These are phyloP conservation scores for Watsonalla cultraria DNA, from an alignment of 2,888 invertebrate genomes.

Conservation along the genomic window DNA sequence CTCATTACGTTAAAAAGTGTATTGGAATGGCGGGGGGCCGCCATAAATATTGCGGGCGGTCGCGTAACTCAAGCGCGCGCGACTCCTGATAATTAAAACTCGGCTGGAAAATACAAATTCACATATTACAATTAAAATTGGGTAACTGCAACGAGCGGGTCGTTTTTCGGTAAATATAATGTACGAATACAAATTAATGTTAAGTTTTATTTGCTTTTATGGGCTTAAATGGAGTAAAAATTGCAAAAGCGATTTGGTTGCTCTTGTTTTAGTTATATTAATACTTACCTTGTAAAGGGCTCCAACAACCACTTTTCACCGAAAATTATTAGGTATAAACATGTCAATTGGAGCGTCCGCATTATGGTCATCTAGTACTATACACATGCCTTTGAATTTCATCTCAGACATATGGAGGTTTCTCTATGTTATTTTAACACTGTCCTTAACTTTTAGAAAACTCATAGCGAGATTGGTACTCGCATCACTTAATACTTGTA, in stretches of 20 bases:
- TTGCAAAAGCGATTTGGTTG: neutral
- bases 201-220: neutral
- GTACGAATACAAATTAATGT: slow-evolving; percentile 33
- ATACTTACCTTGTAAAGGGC: too few species aligned
- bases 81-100: slow-evolving; percentile 79
- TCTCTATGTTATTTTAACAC: too few species aligned
- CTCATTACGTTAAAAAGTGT: slow-evolving; percentile 79
- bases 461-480: too few species aligned
- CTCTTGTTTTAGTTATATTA: neutral
- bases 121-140: slow-evolving; percentile 77
- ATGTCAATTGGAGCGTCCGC: too few species aligned
- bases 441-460: too few species aligned
- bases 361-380: too few species aligned
- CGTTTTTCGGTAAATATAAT: slow-evolving; percentile 51
- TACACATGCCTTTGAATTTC: too few species aligned
- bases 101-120: slow-evolving; percentile 73
- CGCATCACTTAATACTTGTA: too few species aligned
- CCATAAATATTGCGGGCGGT: slow-evolving; percentile 78
- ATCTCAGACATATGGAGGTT: too few species aligned
- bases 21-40: slow-evolving; percentile 69
- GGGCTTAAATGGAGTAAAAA: neutral
- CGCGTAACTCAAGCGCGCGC: slow-evolving; percentile 75
- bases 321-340: too few species aligned
- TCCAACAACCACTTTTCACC: too few species aligned
- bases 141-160: slow-evolving; percentile 59